These are phyloP conservation scores for Eupithecia vulgata DNA, from an alignment of 2,888 invertebrate species.

Conservation along the genomic window DNA sequence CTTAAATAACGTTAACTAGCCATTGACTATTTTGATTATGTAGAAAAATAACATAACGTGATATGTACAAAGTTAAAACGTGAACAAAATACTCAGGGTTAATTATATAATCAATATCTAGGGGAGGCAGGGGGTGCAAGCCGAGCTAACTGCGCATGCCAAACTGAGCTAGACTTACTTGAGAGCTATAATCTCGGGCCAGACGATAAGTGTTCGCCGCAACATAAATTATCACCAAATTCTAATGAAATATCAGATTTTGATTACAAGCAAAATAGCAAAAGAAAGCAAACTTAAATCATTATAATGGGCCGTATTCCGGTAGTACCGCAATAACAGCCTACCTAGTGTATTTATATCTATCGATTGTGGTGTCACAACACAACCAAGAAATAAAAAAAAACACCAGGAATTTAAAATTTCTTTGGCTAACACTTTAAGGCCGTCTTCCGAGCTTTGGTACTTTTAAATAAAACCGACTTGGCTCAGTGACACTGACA, in stretches of 20 bases:
- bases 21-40: background rate
- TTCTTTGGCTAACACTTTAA: background rate
- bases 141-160: constrained; percentile 7
- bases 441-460: background rate
- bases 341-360: background rate
- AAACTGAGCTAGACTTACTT: constrained; percentile 4
- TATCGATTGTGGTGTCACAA: background rate
- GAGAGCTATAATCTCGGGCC: background rate
- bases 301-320: background rate
- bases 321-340: background rate
- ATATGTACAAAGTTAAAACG: background rate
- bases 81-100: background rate
- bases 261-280: background rate
- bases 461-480: constrained; percentile 21
- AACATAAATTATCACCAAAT: background rate
- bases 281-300: background rate
- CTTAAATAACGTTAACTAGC: background rate
- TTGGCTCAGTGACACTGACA: constrained; percentile 3
- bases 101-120: background rate
- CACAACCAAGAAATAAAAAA: too few relatives aligned
- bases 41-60: background rate
- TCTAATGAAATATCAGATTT: background rate
- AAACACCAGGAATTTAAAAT: too few relatives aligned
- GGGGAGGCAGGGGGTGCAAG: background rate
- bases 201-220: background rate